Base-by-base conservation (phyloP, 1,140 invertebrate genomes). In the Sitobion miscanthi region DNA sequence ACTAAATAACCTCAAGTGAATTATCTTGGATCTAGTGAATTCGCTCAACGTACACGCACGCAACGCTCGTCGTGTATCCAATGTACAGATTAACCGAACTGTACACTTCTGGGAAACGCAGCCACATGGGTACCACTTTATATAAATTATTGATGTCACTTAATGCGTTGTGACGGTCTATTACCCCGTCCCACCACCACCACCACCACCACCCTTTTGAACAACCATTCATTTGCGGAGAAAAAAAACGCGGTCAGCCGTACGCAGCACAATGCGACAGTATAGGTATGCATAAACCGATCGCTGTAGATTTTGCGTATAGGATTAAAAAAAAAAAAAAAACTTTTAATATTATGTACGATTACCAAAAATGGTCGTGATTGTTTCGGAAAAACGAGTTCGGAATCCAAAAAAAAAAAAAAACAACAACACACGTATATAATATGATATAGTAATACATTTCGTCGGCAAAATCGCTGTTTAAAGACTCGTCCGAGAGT, bases 121-220 rank as follows among this genome's bases (percentile, higher is more conserved):
- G 23, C 54, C 30, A 42, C 35, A 38, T 45, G 38, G 23, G 38
- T 85, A 85, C 21, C 38, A 85, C 38, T 42, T 42, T 62, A 62
- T 90, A 83, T 38, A 47, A 91, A 91, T 91, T 91, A 91, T 91
- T 91, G 57, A 91, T 91, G 57, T 91, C 57, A 77, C 42, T 52
- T 69, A 91, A 91, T 91, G 90, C 38, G 30, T 77, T n/a, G 62
- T 77, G 62, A 77, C 30, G 62, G 62, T 14, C 62, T 77, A 77
- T 77, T 77, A 77, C 14, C 14, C n/a, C 62, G 62, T 77, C n/a
- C 62, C 62, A 77, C 62, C n/a, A 77, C 30, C 62, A n/a, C 62
- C 45, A 42, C 42, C 42, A 42, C 42, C 42, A 42, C 4, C 38
- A 38, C 38, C 38, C 62, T 30, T 77, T 77, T 77, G n/a, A n/a